Evolutionary conservation across 2,888 invertebrate species (phyloP), one percentile per base, ranked within the genome.

Genomic region (Lasius platythorax): DNA sequence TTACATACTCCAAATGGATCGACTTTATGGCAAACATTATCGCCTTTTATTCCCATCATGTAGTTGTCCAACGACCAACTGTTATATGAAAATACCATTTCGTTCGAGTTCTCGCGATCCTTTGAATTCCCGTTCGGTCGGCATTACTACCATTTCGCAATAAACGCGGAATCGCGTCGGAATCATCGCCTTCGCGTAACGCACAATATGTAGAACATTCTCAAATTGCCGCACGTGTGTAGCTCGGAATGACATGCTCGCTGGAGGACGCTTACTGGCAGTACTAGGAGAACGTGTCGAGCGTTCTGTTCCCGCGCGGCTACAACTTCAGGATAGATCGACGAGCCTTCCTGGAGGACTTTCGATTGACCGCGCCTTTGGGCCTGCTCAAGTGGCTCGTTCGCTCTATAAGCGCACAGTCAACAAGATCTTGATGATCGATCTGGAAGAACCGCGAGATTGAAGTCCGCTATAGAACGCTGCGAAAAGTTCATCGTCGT

Each of bases 291-390:
- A 86, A 93, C 15, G 95, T 97, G 66, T 96, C 97, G 0, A 96
- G 96, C 90, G 96, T 97, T 58, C 96, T 96, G 81, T 97, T 96
- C 92, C 98, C 98, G 0, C 96, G 98, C 5, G 97, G 97, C 76
- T 98, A 97, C 93, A 96, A 96, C 89, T 95, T 97, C 73, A 95
- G 95, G 67, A 90, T 92, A 18, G 96, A 96, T 89, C 93, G 93
- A 18, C 96, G 96, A 33, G 97, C 97, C 89, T 97, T 97, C 92
- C 93, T 96, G 81, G 96, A 96, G 88, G 98, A 98, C 94, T 99
- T 97, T 93, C 96, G 97, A 92, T 95, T 97, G 76, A 98, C 98
- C 3, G 97, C 98, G 3, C 98, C 98, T 88, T 96, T 97, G 73
- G 97, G 97, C 87, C 95, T 98, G 78, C 94, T 98, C 58, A 97